Evolutionary conservation across 2,113 vertebrate genomes (phyloP), one percentile per base, ranked within the genome.

Genomic region (Halcyon malimbica): DNA sequence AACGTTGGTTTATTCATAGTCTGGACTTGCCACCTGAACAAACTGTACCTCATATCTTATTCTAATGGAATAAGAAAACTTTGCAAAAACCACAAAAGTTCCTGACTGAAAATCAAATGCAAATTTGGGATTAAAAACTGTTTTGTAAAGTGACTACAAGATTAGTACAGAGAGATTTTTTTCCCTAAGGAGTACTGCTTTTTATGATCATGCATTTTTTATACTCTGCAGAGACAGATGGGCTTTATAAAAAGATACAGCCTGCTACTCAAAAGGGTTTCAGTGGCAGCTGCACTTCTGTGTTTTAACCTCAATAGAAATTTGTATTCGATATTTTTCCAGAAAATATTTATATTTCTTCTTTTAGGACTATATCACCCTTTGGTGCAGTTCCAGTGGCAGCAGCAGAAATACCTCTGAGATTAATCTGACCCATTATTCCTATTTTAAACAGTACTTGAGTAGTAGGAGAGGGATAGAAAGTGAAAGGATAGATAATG

Each of bases 1-100:
- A 97, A 97, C 97, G 28, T 78, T 97, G 98, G 96, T 97, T 98
- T 98, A 97, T 98, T 98, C 97, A 97, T 93, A 95, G 97, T 95
- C 97, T 96, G 92, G 95, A 94, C 97, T 97, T 84, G 85, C 97
- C 98, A 97, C 97, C 97, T 97, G 98, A 97, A 97, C 97, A 97
- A 97, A 97, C 97, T 54, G 57, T 93, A 97, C 93, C 88, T 96
- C 96, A 51, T 96, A 91, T 96, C 97, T 97, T 95, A 97, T 98
- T 98, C 95, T 73, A 96, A 96, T 93, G 95, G 91, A 96, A 94
- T 83, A 96, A 94, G 96, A 96, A 96, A 98, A 97, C 96, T 96
- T 96, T 75, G 93, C 78, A 84, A 94, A 97, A 97, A 41, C 86
- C 84, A 88, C 95, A 93, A 20, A 97, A 97, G 96, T 97, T 97